phyloP scores from a whole-genome alignment of 1,140 invertebrate genomes.

The Thaumetopoea pityocampa region DNA sequence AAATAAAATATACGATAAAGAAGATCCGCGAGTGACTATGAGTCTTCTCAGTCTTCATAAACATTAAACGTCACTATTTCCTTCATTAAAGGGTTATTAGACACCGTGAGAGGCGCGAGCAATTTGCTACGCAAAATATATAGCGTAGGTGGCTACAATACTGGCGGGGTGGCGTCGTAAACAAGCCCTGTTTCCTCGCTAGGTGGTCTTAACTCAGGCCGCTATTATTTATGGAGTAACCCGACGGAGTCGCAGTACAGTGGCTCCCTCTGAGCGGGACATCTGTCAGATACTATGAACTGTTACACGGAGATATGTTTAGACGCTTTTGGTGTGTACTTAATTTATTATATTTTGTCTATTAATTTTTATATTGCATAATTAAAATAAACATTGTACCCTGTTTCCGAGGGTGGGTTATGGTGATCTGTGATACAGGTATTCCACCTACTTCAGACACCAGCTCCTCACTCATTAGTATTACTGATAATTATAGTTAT shows the following conservation, averaged over 20 bases:
- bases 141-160: slow-evolving; percentile 60
- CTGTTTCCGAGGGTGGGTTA: too few species aligned
- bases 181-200: slow-evolving; percentile 54
- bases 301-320: slow-evolving; percentile 8
- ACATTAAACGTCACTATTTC: slow-evolving; percentile 25
- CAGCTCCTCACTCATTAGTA: too few species aligned
- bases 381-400: too few species aligned
- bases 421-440: too few species aligned
- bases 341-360: neutral
- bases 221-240: slow-evolving; percentile 66
- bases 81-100: slow-evolving; percentile 72
- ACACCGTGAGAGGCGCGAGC: slow-evolving; percentile 53
- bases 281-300: slow-evolving; percentile 36
- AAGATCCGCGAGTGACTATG: too few species aligned
- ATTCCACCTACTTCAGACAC: too few species aligned
- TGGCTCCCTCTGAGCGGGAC: slow-evolving; percentile 47
- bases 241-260: slow-evolving; percentile 41
- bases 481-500: too few species aligned
- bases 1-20: too few species aligned
- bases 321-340: slow-evolving; percentile 8
- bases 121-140: slow-evolving; percentile 72
- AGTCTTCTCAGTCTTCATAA: too few species aligned
- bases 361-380: neutral
- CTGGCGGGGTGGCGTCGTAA: slow-evolving; percentile 50
- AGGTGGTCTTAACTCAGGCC: slow-evolving; percentile 65